phyloP scores from a whole-genome alignment of 2,888 invertebrate genomes.

The Catocala nupta region DNA sequence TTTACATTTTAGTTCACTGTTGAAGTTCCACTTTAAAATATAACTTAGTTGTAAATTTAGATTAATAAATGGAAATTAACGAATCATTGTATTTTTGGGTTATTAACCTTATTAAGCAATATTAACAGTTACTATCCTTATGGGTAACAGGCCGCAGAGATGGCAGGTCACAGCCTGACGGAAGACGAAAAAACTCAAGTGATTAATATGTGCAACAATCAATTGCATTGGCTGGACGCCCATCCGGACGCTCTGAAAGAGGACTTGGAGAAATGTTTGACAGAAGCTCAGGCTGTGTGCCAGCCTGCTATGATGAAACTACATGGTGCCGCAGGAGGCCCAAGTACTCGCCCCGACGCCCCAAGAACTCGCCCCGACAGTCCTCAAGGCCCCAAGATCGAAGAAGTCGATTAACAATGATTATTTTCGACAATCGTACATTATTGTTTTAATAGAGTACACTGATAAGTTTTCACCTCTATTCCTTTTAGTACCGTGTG shows the following conservation, averaged over 20 bases:
- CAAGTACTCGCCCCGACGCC: conserved; percentile 62
- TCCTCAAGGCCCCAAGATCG: conserved; percentile 89
- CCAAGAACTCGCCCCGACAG: conserved; percentile 66
- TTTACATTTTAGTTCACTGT: too few species aligned
- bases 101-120: too few species aligned
- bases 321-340: conserved; percentile 86
- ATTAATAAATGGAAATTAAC: too few species aligned
- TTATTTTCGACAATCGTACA: too few species aligned
- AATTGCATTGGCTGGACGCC: conserved; percentile 93
- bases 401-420: conserved; percentile 87
- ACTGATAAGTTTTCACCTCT: too few species aligned
- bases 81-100: too few species aligned
- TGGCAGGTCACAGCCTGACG: conserved; percentile 89
- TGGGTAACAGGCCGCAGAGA: conserved; percentile 87
- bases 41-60: too few species aligned
- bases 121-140: too few species aligned
- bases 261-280: conserved; percentile 92
- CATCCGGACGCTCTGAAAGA: conserved; percentile 93
- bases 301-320: conserved; percentile 94
- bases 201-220: conserved; percentile 89
- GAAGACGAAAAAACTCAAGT: conserved; percentile 91
- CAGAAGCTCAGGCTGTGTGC: conserved; percentile 91
- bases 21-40: too few species aligned
- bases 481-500: neutral
- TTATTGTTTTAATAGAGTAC: too few species aligned